Evolutionary conservation across 2,888 invertebrate species (phyloP).

Genomic region (Leucania comma): DNA sequence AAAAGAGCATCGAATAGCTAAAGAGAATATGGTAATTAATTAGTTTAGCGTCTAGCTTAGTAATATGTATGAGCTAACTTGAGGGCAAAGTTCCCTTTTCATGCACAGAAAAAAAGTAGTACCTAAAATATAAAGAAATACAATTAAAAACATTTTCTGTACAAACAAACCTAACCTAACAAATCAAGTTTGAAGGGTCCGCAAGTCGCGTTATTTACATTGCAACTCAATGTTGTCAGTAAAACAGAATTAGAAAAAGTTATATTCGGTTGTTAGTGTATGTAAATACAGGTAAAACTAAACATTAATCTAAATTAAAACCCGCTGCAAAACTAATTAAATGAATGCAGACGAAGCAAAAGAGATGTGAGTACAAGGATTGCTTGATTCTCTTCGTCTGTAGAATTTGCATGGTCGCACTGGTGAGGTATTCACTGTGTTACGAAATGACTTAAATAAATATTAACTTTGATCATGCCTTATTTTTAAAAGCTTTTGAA

Average conservation of each 20-base stretch:
- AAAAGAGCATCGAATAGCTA: background rate
- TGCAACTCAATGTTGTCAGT: slow-evolving; percentile 11
- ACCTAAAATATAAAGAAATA: slow-evolving; percentile 14
- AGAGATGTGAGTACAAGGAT: slow-evolving; percentile 24
- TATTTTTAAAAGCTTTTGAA: background rate
- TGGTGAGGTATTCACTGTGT: background rate
- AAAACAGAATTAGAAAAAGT: slow-evolving; percentile 33
- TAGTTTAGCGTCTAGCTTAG: background rate
- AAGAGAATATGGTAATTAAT: background rate
- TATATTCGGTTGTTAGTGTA: slow-evolving; percentile 8
- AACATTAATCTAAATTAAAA: slow-evolving; percentile 35
- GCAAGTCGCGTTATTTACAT: slow-evolving; percentile 36
- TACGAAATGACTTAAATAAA: slow-evolving; percentile 25
- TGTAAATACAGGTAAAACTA: slow-evolving; percentile 35
- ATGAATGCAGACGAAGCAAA: slow-evolving; percentile 22
- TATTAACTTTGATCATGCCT: slow-evolving; percentile 8
- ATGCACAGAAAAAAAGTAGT: background rate
- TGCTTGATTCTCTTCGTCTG: slow-evolving; percentile 3
- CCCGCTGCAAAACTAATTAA: slow-evolving; percentile 31
- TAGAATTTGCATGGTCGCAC: background rate
- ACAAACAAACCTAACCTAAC: slow-evolving; percentile 16
- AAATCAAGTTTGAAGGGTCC: slow-evolving; percentile 29
- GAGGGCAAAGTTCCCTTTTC: background rate
- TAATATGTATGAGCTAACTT: background rate
- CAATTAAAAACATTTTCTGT: slow-evolving; percentile 21